Evolutionary conservation across 2,888 invertebrate species (phyloP).

Genomic region (Stomorhina lunata): DNA sequence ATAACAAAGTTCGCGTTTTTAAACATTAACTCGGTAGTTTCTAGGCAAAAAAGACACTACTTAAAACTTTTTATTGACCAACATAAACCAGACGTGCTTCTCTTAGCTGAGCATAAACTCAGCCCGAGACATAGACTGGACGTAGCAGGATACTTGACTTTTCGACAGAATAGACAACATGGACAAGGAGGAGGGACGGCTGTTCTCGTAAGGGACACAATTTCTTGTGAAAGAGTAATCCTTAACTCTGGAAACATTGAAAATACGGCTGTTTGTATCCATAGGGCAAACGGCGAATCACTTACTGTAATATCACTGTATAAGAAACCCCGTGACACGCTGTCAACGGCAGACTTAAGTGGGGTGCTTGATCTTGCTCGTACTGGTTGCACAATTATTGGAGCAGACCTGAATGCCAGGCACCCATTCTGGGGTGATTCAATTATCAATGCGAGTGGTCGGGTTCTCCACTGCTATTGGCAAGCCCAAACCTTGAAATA

Average conservation of each 20-base stretch:
- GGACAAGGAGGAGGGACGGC: not conserved
- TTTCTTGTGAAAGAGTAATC: not conserved
- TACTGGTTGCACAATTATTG: not conserved
- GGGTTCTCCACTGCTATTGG: too few species aligned
- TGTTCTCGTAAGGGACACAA: not conserved
- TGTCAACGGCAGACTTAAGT: not conserved
- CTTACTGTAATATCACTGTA: not conserved
- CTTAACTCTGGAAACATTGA: not conserved
- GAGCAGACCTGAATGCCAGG: slow-evolving; percentile 27
- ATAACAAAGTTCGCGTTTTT: not conserved
- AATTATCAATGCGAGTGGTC: not conserved
- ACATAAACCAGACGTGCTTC: slow-evolving; percentile 14
- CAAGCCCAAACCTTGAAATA: too few species aligned
- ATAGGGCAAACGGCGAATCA: not conserved
- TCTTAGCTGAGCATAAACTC: slow-evolving; percentile 4
- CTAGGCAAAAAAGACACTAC: slow-evolving; percentile 14
- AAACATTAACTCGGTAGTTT: slow-evolving; percentile 7
- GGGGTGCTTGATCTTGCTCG: not conserved
- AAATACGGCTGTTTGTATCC: not conserved
- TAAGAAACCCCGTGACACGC: not conserved
- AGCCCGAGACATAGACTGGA: not conserved
- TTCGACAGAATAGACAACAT: not conserved
- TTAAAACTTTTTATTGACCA: not conserved
- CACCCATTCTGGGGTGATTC: slow-evolving; percentile 9
- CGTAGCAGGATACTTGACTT: not conserved